Conservation (phyloP, 2,113 vertebrate species). For the Smithornis capensis region DNA sequence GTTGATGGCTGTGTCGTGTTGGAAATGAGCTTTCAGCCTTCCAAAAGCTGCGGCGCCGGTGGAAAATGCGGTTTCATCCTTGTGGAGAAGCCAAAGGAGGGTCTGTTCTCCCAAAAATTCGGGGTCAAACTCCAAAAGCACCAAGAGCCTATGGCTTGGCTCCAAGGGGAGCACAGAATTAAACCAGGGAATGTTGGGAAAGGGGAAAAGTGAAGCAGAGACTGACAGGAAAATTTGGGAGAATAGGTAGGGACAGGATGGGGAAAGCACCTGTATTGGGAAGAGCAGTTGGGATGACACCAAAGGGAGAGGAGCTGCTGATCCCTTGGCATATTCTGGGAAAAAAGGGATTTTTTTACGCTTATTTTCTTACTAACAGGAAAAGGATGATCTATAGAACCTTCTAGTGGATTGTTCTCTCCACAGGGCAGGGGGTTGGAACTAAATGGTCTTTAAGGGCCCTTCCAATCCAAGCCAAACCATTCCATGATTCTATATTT, state of each 20-base stretch:
- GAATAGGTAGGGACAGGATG: neutral
- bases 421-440: neutral
- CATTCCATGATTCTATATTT: neutral
- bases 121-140: neutral
- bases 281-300: neutral
- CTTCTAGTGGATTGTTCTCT: neutral
- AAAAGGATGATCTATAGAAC: neutral
- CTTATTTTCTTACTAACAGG: neutral
- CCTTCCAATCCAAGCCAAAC: neutral
- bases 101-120: neutral
- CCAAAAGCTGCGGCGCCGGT: neutral
- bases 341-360: neutral
- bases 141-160: neutral
- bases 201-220: neutral
- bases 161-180: neutral
- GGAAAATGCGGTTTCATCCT: neutral
- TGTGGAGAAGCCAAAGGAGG: neutral
- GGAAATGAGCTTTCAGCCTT: neutral
- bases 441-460: neutral
- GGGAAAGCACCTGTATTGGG: neutral
- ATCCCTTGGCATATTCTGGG: neutral
- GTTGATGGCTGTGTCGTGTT: conserved; percentile 44
- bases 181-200: neutral
- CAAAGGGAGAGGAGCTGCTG: neutral
- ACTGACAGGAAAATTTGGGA: neutral